Percentiles rank a stretch among this genome's conserved stretches.
These are phyloP conservation scores for Rhopilema esculentum DNA, from an alignment of 30 jellyfish, hydroid and myxozoan species.

Conservation along the genomic window DNA sequence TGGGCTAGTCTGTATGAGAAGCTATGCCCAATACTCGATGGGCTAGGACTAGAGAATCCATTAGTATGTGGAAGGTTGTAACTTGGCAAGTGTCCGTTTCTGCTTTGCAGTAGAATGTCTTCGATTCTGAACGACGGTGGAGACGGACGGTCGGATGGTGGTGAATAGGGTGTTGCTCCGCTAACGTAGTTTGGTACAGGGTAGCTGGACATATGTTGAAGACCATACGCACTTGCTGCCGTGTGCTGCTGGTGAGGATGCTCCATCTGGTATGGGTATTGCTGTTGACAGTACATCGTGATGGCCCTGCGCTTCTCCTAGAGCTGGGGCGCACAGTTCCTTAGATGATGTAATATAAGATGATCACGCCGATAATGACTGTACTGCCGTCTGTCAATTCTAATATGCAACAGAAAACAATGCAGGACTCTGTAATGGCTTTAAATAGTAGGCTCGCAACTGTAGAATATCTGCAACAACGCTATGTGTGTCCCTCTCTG, in stretches of 20 bases:
- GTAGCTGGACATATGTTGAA: conserved; percentile 27
- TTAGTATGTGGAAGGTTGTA: conserved; percentile 43
- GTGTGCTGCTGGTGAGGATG: conserved; percentile 74
- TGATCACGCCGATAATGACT: too few relatives aligned
- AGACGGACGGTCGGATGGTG: conserved; percentile 77
- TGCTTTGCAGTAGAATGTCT: conserved; percentile 79
- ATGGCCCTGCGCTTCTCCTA: neutral
- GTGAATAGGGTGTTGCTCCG: conserved; percentile 57
- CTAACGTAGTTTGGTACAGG: conserved; percentile 57
- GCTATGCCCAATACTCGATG: conserved; percentile 25
- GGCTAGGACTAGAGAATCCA: conserved; percentile 60
- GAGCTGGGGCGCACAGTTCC: too few relatives aligned
- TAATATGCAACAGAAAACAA: neutral
- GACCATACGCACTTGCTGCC: conserved; percentile 39
- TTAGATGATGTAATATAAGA: too few relatives aligned
- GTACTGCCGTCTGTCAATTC: too few relatives aligned
- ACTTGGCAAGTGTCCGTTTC: conserved; percentile 65
- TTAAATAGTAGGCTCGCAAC: too few relatives aligned
- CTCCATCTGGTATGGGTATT: conserved; percentile 58
- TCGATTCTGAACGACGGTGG: conserved; percentile 87
- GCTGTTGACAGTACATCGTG: conserved; percentile 80
- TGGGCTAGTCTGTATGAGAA: conserved; percentile 65
- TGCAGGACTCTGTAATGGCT: neutral
- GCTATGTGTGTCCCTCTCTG: neutral
- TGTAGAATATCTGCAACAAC: too few relatives aligned